Percentiles rank a stretch among this genome's conserved stretches.
These are phyloP conservation scores for Orius insidiosus DNA, from an alignment of 1,140 invertebrate species.

Conservation along the genomic window DNA sequence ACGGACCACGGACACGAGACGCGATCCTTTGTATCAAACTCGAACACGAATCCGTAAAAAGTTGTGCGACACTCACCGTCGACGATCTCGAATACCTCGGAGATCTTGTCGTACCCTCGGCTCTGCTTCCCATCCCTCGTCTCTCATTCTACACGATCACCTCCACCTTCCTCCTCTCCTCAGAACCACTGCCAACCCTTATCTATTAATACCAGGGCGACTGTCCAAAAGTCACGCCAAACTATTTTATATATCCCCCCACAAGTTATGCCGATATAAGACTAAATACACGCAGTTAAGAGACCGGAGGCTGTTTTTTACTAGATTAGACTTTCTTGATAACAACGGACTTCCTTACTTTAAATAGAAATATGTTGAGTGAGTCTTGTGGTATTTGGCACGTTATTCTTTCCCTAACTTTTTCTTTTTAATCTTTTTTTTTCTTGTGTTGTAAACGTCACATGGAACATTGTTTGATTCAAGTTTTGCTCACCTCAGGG, in stretches of 20 bases:
- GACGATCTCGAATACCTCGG: constrained; percentile 53
- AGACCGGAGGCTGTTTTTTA: too few relatives aligned
- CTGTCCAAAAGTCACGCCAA: background rate
- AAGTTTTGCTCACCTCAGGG: constrained; percentile 5
- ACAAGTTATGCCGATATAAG: background rate
- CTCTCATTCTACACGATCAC: background rate
- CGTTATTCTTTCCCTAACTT: too few relatives aligned
- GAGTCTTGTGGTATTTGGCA: too few relatives aligned
- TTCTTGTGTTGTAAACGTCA: too few relatives aligned
- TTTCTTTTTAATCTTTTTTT: too few relatives aligned
- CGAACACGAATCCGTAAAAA: constrained; percentile 66
- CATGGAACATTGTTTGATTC: too few relatives aligned
- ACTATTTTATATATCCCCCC: too few relatives aligned
- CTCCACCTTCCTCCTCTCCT: background rate
- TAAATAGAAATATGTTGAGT: too few relatives aligned
- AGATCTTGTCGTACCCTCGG: constrained; percentile 21
- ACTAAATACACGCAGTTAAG: background rate
- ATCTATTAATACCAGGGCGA: background rate
- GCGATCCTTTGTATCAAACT: constrained; percentile 61
- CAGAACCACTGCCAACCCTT: background rate
- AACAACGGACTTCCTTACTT: too few relatives aligned
- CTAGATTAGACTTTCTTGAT: too few relatives aligned
- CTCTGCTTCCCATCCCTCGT: constrained; percentile 2
- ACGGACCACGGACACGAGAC: constrained; percentile 48
- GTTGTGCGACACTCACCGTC: constrained; percentile 62